These are phyloP conservation scores for Scarus forsteni DNA, from an alignment of 2,797 vertebrate species.

Conservation along the genomic window DNA sequence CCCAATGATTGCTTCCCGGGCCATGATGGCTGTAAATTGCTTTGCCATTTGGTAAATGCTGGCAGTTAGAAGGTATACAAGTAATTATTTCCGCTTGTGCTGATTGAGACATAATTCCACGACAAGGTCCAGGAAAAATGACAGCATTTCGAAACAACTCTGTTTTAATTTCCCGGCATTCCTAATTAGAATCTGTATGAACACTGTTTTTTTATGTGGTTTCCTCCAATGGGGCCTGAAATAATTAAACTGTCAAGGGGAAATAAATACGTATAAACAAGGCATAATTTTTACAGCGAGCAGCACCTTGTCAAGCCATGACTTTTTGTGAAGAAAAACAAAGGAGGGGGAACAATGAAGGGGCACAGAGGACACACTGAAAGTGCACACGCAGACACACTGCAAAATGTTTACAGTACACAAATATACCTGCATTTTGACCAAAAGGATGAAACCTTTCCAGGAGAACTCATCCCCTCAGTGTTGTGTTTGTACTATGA, in stretches of 20 bases:
- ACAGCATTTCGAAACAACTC: slow-evolving; percentile 87
- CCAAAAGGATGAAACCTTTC: too few species aligned
- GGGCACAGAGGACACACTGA: slow-evolving; percentile 74
- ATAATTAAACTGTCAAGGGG: slow-evolving; percentile 87
- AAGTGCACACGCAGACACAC: slow-evolving; percentile 1
- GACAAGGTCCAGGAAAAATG: slow-evolving; percentile 80
- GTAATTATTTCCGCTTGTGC: slow-evolving; percentile 87
- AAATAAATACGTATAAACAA: slow-evolving; percentile 87
- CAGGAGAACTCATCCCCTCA: too few species aligned
- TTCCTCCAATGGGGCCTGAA: slow-evolving; percentile 83
- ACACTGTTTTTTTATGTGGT: slow-evolving; percentile 77
- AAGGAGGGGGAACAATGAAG: slow-evolving; percentile 73
- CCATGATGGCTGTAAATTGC: slow-evolving; percentile 88
- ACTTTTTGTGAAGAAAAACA: slow-evolving; percentile 83
- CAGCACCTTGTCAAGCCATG: slow-evolving; percentile 79
- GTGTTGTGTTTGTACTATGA: too few species aligned
- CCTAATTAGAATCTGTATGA: slow-evolving; percentile 84
- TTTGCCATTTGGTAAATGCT: slow-evolving; percentile 87
- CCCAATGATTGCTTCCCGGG: slow-evolving; percentile 87
- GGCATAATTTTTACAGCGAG: slow-evolving; percentile 82
- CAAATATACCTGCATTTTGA: too few species aligned
- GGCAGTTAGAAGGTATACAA: slow-evolving; percentile 87
- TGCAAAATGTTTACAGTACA: not conserved
- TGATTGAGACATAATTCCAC: slow-evolving; percentile 89
- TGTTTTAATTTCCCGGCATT: slow-evolving; percentile 86